Percentiles rank a stretch among this genome's conserved stretches.
phyloP scores from a whole-genome alignment of 1,140 invertebrate genomes.

The Lepidurus apus region DNA sequence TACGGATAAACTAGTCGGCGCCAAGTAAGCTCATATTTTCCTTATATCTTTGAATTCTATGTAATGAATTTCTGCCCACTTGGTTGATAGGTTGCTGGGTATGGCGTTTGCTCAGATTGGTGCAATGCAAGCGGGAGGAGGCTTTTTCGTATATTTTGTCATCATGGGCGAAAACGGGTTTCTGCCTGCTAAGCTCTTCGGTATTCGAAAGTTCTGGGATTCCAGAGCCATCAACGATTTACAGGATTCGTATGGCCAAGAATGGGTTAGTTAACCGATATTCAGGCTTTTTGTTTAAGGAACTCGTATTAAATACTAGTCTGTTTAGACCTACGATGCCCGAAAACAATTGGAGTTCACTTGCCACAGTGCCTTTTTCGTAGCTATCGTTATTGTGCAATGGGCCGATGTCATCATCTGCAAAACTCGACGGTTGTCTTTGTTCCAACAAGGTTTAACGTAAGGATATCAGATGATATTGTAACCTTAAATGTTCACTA shows the following conservation, averaged over 20 bases:
- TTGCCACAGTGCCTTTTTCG: constrained; percentile 62
- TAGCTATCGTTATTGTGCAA: constrained; percentile 62
- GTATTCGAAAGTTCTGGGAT: constrained; percentile 51
- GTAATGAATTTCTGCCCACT: not conserved
- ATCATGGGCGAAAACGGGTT: constrained; percentile 57
- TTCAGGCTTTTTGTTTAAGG: not conserved
- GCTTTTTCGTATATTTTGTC: constrained; percentile 52
- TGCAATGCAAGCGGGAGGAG: constrained; percentile 47
- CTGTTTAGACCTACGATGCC: constrained; percentile 53
- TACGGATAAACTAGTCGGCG: constrained; percentile 61
- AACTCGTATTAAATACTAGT: not conserved
- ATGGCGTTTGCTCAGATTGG: constrained; percentile 49
- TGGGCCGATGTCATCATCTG: constrained; percentile 66
- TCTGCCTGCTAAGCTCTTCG: constrained; percentile 45
- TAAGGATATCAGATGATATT: constrained; percentile 40
- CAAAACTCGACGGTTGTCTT: constrained; percentile 59
- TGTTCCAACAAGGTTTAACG: constrained; percentile 62
- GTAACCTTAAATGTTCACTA: not conserved
- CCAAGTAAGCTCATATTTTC: constrained; percentile 44
- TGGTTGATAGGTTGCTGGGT: constrained; percentile 41
- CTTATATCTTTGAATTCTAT: not conserved
- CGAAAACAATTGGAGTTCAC: constrained; percentile 60
- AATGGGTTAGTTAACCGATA: constrained; percentile 46
- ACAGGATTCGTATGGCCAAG: constrained; percentile 53
- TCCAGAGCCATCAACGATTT: constrained; percentile 51